Evolutionary conservation across 2,888 invertebrate species (phyloP), one percentile per base, ranked within the genome.

Genomic region (Synanthedon tipuliformis): DNA sequence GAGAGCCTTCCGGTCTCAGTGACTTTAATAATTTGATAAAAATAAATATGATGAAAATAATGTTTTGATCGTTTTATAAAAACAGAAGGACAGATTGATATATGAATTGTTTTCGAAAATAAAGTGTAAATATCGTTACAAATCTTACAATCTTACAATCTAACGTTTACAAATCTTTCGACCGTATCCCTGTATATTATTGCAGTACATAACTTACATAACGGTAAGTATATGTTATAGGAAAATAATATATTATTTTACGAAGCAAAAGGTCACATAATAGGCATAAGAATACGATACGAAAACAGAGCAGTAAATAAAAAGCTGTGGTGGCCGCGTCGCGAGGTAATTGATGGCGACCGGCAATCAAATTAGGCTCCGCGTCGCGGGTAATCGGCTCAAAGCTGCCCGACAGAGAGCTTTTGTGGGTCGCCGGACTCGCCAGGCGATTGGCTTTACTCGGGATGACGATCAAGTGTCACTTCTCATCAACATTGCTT

Each of bases 331-430:
- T 69, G 73, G 74, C 71, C 70, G 68, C 66, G 68, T 72, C 70
- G 68, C 66, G 68, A 71, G 79, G 80, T 82, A 83, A 84, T 81
- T 82, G 81, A 83, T 80, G 81, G 81, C 74, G 72, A 75, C 73
- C 71, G 74, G 79, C 82, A 84, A 83, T 85, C 83, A 84, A 85
- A 86, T 86, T 84, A 84, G 78, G 77, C 74, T 73, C 69, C 74
- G 75, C 78, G 79, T 79, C 81, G 77, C 75, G 77, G 73, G 78
- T 84, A 83, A 85, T 84, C 84, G 81, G 75, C 81, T 81, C 81
- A 83, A 81, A 81, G 82, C 82, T 78, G 79, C 71, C 78, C 76
- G 79, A 74, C 75, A 70, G 73, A 69, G 68, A 70, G 77, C 77
- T 78, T 79, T 78, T 77, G 78, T 75, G 76, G 72, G 71, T 65